Base-by-base conservation (phyloP, 2,797 vertebrate species). In the Dipus sagitta region DNA sequence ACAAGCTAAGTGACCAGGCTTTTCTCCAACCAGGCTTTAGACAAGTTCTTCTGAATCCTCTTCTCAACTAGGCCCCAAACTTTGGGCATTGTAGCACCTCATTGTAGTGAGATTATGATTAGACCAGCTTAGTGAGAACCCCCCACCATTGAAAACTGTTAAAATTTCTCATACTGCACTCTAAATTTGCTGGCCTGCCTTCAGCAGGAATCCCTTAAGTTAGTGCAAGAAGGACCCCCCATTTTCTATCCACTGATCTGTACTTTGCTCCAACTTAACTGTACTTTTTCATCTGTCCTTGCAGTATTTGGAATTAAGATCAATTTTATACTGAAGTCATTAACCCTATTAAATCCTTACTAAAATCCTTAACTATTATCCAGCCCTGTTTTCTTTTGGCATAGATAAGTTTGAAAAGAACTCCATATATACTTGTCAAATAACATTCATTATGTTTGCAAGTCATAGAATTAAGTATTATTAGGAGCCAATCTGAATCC, bases 371-470 rank as follows among this genome's bases (percentile, higher is more conserved):
- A 72, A 77, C 11, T 77, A 65, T 54, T 52, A 8, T 67, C 34
- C 30, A 79, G 2, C 17, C 71, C 28, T 80, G 24, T 68, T 92
- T 91, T 88, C 64, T 14, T 86, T 58, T 75, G 62, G 72, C 38
- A 14, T 76, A 88, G 28, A 23, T 77, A 78, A 90, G 12, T 14
- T 60, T 90, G 32, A 92, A 78, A 84, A 88, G 78, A 91, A 86
- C 72, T 86, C 42, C 93, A 20, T 71, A 54, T 20, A 2, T 86
- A 79, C 82, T 89, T 95, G 52, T 70, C 90, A 86, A 77, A 91
- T 77, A 86, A 64, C 58, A 88, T 65, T 89, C 58, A 88, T 90
- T 74, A 54, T 82, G 10, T 42, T n/a, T 15, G 74, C 83, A 86
- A 95, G 92, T 82, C 20, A 0, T 26, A 54, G 84, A 77, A 74